These are phyloP conservation scores for Schizopygopsis malacanthus DNA, from an alignment of 2,797 vertebrate species.

Conservation along the genomic window DNA sequence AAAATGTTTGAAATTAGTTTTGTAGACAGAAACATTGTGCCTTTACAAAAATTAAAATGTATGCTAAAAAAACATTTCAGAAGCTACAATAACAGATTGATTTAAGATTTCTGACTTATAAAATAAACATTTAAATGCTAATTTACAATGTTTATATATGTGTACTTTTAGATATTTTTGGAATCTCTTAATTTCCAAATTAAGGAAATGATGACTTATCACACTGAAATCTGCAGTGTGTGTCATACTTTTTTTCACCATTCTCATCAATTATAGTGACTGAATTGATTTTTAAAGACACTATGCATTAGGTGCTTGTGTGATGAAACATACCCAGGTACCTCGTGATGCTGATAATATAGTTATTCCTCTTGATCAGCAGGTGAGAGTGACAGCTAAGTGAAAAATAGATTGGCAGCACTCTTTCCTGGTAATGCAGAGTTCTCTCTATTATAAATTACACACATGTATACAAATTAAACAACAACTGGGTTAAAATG, in stretches of 20 bases:
- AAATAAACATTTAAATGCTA: too few species aligned
- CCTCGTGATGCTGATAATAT: constrained; percentile 78
- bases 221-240: not conserved
- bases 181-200: not conserved
- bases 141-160: not conserved
- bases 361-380: constrained; percentile 79
- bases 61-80: not conserved
- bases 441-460: constrained; percentile 75
- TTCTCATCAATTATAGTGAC: not conserved
- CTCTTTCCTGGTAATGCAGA: constrained; percentile 80
- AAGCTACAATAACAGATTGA: too few species aligned
- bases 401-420: constrained; percentile 78
- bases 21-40: not conserved
- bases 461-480: not conserved
- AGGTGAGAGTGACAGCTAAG: constrained; percentile 75
- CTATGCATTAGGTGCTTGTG: not conserved
- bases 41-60: not conserved
- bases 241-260: not conserved
- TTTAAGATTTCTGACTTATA: not conserved
- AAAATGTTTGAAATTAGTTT: not conserved
- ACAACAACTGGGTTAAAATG: not conserved
- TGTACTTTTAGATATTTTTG: not conserved
- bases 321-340: constrained; percentile 74
- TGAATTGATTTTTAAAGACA: not conserved
- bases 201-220: not conserved